Evolutionary conservation across 2,113 vertebrate species (phyloP), one percentile per base, ranked within the genome.

Genomic region (Microtus montanus): DNA sequence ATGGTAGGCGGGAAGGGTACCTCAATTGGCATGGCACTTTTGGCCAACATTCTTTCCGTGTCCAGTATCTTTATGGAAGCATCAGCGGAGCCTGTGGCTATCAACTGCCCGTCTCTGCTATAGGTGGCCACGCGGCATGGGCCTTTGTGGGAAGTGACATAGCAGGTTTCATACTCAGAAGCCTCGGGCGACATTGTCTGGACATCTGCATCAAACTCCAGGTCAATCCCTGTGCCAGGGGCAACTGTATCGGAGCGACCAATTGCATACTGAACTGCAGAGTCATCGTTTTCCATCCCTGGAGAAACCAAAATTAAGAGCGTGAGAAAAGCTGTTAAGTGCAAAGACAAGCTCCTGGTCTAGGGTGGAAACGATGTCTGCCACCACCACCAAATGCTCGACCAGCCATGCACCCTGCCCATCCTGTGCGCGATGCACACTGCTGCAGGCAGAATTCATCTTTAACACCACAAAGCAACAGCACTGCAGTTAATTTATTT

Each of bases 211-310:
- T 99, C 99, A 80, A 99, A 99, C 80, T 99, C 99, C 96, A 99
- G 97, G 97, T 99, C 99, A 63, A 99, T 99, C 3, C 99, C 99
- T 0, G 99, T 99, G 74, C 99, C 99, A 0, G 99, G 99, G 4
- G 99, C 99, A 33, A 99, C 99, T 0, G 99, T 99, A 66, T 99
- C 99, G 0, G 99, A 99, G 63, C 99, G 99, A 15, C 99, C 99
- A 3, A 99, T 99, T 15, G 99, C 99, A n/a, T 99, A 99, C 89
- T 99, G 99, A 3, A 99, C 99, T 0, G 99, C 99, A 0, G 98
- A 99, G 97, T 99, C 99, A 4, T 99, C 99, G 0, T 99, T 99
- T 98, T 99, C 99, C 99, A 99, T 99, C 77, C 99, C 99, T 99
- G 98, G 49, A 96, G 97, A 85, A 96, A 63, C 3, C 28, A 94